phyloP scores from a whole-genome alignment of 2,797 vertebrate genomes.

The Oophaga sylvatica region DNA sequence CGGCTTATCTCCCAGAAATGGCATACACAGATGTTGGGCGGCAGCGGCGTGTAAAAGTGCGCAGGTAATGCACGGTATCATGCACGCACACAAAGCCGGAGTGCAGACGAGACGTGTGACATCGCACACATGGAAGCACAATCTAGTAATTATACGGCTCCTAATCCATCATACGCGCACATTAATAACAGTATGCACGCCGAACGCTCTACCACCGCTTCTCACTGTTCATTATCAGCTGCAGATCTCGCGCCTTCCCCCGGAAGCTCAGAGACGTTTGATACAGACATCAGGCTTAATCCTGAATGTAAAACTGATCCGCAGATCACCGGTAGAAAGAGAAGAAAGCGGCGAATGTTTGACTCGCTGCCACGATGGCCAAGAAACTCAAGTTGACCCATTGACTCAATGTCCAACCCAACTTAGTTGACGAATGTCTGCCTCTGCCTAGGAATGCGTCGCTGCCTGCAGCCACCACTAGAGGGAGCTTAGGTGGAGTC shows the following conservation, averaged over 20 bases:
- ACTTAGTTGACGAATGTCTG: background rate
- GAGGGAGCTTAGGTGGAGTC: background rate
- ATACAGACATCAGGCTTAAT: conserved; percentile 42
- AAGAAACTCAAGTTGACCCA: background rate
- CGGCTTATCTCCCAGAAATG: background rate
- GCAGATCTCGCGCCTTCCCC: conserved; percentile 28
- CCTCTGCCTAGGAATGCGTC: background rate
- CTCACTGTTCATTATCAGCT: conserved; percentile 44
- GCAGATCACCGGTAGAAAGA: background rate
- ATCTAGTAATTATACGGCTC: conserved; percentile 36
- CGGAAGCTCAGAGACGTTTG: background rate
- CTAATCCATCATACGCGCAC: conserved; percentile 28
- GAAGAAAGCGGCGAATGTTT: background rate
- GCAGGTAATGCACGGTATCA: background rate
- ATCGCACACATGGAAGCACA: conserved; percentile 38
- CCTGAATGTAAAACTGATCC: conserved; percentile 3
- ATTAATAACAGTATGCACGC: conserved; percentile 34
- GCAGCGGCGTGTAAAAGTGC: background rate
- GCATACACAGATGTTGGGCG: conserved; percentile 3
- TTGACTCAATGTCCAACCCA: background rate
- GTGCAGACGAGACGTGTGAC: conserved; percentile 23
- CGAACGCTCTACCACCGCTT: background rate
- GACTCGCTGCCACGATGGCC: background rate
- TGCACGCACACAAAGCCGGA: background rate
- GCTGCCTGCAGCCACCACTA: background rate